These are phyloP conservation scores for Melolontha melolontha DNA, from an alignment of 2,888 invertebrate genomes.

Conservation along the genomic window DNA sequence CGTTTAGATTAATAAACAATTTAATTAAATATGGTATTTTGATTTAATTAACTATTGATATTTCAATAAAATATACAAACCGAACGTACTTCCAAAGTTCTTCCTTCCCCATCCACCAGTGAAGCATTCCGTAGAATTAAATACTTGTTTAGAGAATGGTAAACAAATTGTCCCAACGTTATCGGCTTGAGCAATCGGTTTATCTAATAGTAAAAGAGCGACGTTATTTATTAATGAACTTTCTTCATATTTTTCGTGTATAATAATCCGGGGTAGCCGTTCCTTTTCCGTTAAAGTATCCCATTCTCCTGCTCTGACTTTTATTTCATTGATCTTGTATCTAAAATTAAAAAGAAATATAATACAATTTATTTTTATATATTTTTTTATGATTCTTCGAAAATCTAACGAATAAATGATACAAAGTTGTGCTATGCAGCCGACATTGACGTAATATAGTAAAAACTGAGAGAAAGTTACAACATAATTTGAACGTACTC, in stretches of 20 bases:
- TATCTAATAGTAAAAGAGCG: slow-evolving; percentile 75
- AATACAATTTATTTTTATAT: no score
- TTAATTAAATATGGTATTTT: no score
- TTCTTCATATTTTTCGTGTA: slow-evolving; percentile 75
- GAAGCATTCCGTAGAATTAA: slow-evolving; percentile 70
- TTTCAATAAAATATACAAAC: not conserved
- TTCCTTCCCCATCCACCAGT: slow-evolving; percentile 85
- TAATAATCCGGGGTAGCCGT: slow-evolving; percentile 69
- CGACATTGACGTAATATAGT: no score
- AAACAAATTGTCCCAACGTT: slow-evolving; percentile 81
- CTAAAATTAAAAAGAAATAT: slow-evolving; percentile 5
- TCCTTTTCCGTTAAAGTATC: slow-evolving; percentile 82
- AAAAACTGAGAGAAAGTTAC: no score
- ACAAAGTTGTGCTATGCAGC: no score
- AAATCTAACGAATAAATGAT: no score
- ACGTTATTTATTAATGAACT: slow-evolving; percentile 81
- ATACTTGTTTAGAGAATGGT: slow-evolving; percentile 67
- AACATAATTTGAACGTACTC: no score
- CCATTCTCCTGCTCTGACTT: slow-evolving; percentile 83
- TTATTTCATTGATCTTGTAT: slow-evolving; percentile 58
- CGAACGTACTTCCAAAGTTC: slow-evolving; percentile 68
- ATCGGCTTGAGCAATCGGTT: slow-evolving; percentile 72
- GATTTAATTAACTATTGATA: no score
- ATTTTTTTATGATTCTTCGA: no score
- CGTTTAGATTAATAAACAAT: no score